Percentiles rank a stretch among this genome's conserved stretches.
Conservation (phyloP, 2,113 vertebrate species). For the Plotosus lineatus region DNA sequence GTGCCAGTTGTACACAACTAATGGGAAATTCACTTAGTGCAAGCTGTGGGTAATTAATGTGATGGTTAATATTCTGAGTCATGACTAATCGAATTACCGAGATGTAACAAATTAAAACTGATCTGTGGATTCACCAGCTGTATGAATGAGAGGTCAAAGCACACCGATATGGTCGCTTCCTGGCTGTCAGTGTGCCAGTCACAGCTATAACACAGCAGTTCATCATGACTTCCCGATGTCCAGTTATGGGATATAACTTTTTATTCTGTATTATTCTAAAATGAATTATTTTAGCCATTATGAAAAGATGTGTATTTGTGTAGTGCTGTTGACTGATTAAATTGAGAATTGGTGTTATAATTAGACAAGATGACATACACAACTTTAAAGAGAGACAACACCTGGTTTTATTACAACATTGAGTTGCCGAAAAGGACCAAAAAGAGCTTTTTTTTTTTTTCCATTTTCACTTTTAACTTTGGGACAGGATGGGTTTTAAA, state of each 20-base stretch:
- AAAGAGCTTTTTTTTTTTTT: constrained; percentile 64
- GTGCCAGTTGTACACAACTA: constrained; percentile 57
- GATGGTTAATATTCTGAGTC: constrained; percentile 74
- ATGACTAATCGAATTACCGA: constrained; percentile 69
- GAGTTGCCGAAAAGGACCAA: constrained; percentile 51
- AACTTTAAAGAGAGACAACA: constrained; percentile 5
- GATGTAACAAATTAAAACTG: constrained; percentile 68
- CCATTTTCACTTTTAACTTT: constrained; percentile 67
- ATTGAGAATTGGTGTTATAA: constrained; percentile 54
- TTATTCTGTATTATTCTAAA: constrained; percentile 61
- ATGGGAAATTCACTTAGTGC: constrained; percentile 62
- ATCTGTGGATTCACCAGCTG: constrained; percentile 77
- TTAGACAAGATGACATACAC: constrained; percentile 49
- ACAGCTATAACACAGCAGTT: constrained; percentile 67
- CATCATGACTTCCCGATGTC: constrained; percentile 63
- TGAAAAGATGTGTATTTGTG: constrained; percentile 57
- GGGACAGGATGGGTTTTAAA: constrained; percentile 65
- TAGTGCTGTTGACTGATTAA: constrained; percentile 60
- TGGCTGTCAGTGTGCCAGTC: constrained; percentile 67
- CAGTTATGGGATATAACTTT: constrained; percentile 67
- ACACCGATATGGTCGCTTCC: constrained; percentile 71
- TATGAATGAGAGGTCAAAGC: constrained; percentile 75
- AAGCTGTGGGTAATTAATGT: constrained; percentile 76
- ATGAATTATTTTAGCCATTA: constrained; percentile 57
- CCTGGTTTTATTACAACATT: constrained; percentile 50